phyloP scores from a whole-genome alignment of 2,113 vertebrate genomes.

The Alexandromys fortis region DNA sequence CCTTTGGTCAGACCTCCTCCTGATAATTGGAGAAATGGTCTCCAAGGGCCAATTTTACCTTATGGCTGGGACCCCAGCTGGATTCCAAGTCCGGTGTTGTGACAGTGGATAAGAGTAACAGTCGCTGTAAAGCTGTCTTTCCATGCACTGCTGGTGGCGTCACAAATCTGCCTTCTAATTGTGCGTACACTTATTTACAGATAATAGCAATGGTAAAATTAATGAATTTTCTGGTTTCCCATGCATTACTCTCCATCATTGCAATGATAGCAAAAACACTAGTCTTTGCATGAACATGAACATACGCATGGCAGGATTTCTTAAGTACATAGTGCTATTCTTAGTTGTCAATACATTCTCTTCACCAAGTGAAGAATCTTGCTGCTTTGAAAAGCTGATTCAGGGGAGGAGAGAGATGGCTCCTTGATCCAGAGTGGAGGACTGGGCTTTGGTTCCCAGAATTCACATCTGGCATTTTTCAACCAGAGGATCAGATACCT shows the following conservation, averaged over 20 bases:
- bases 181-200: neutral
- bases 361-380: neutral
- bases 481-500: neutral
- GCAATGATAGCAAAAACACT: neutral
- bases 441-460: too few relatives aligned
- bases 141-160: neutral
- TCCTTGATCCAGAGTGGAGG: too few relatives aligned
- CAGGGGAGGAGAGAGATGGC: too few relatives aligned
- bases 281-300: neutral
- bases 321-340: neutral
- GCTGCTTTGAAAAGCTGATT: neutral
- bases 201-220: neutral
- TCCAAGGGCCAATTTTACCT: constrained; percentile 79
- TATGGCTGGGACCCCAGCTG: neutral
- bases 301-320: neutral
- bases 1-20: constrained; percentile 84
- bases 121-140: neutral
- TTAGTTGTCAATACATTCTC: neutral
- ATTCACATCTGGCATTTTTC: neutral
- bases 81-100: neutral
- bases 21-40: constrained; percentile 85
- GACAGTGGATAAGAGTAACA: neutral
- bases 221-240: neutral
- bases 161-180: neutral
- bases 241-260: neutral